Evolutionary conservation across 2,113 vertebrate genomes (phyloP).

Genomic region (Scomber scombrus): DNA sequence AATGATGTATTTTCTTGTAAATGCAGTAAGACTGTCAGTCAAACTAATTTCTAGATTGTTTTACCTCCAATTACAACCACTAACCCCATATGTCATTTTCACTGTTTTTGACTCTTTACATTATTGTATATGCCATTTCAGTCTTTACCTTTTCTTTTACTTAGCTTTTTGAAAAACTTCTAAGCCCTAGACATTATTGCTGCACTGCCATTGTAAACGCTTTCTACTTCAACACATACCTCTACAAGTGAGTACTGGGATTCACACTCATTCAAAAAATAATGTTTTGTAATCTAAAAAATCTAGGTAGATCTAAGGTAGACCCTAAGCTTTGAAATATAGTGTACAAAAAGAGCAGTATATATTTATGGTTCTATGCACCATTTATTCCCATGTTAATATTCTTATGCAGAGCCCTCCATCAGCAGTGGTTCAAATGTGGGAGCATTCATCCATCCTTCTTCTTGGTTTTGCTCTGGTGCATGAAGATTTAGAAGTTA

Average conservation of each 20-base stretch:
- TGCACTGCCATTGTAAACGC: background rate
- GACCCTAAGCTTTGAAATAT: background rate
- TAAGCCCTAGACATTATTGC: background rate
- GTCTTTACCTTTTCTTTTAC: too few species aligned
- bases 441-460: background rate
- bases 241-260: slow-evolving; percentile 6
- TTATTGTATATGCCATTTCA: slow-evolving; percentile 25
- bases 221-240: background rate
- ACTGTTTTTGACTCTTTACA: slow-evolving; percentile 12
- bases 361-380: slow-evolving; percentile 45
- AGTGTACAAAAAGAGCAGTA: slow-evolving; percentile 32
- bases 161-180: too few species aligned
- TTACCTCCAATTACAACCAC: slow-evolving; percentile 46
- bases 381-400: slow-evolving; percentile 36
- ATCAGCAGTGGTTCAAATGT: slow-evolving; percentile 19
- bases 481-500: slow-evolving; percentile 21
- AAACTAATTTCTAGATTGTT: slow-evolving; percentile 45
- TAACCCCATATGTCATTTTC: slow-evolving; percentile 42
- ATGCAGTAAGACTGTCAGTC: slow-evolving; percentile 35
- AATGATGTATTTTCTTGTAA: slow-evolving; percentile 49
- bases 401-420: slow-evolving; percentile 20
- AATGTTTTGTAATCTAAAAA: slow-evolving; percentile 32
- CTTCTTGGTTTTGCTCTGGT: slow-evolving; percentile 27
- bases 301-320: background rate
- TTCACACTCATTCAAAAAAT: slow-evolving; percentile 29